phyloP scores from a whole-genome alignment of 2,888 invertebrate species.

The Andricus quercusramuli region DNA sequence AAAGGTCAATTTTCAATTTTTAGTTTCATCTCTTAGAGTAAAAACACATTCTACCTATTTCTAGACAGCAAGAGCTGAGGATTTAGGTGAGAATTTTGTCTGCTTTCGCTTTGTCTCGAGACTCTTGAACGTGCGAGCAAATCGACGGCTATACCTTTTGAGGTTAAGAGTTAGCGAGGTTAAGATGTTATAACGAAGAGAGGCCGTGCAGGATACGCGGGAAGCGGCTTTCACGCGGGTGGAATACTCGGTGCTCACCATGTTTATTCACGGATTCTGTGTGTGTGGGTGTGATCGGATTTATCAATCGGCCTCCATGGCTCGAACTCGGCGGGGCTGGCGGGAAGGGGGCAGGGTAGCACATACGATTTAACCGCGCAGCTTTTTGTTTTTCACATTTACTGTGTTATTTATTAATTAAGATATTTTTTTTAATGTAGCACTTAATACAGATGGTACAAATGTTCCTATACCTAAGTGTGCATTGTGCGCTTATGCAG shows the following conservation, averaged over 20 bases:
- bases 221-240: slow-evolving; percentile 59
- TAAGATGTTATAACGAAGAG: slow-evolving; percentile 63
- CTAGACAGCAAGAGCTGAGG: not conserved
- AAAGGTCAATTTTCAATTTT: not conserved
- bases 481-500: slow-evolving; percentile 59
- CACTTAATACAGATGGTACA: slow-evolving; percentile 77
- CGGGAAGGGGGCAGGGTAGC: slow-evolving; percentile 69
- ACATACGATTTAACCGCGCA: slow-evolving; percentile 50
- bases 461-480: slow-evolving; percentile 75
- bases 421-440: slow-evolving; percentile 68
- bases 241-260: slow-evolving; percentile 78
- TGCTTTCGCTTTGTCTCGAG: slow-evolving; percentile 33
- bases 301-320: slow-evolving; percentile 75
- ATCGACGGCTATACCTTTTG: slow-evolving; percentile 38
- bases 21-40: not conserved
- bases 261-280: slow-evolving; percentile 68
- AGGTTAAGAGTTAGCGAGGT: slow-evolving; percentile 68
- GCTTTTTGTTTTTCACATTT: slow-evolving; percentile 52
- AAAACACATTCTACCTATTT: not conserved
- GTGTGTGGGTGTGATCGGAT: slow-evolving; percentile 67
- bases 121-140: slow-evolving; percentile 26
- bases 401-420: slow-evolving; percentile 67
- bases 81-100: not conserved
- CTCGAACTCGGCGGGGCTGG: slow-evolving; percentile 79
- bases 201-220: slow-evolving; percentile 71